Evolutionary conservation across 2,113 vertebrate genomes (phyloP), one percentile per base, ranked within the genome.

Genomic region (Aleadryas rufinucha): DNA sequence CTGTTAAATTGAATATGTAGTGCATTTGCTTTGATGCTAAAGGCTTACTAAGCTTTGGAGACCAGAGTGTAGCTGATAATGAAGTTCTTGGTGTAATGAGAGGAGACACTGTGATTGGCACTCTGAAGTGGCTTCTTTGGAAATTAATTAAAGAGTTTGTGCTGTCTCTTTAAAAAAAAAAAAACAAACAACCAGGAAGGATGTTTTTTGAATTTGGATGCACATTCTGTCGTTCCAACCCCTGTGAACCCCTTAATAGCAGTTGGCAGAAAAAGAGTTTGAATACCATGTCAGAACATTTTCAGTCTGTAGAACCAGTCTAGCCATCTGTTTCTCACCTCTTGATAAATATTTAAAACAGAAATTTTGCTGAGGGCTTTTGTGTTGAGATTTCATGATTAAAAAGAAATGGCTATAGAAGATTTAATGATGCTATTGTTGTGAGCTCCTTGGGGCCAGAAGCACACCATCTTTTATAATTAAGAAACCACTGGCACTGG

Each of bases 341-440:
- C 93, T 75, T 94, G 95, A 95, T 94, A 94, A 90, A 96, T 96
- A 95, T 95, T 97, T 94, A 96, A 93, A 93, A 60, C 47, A 93
- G 78, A 94, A 94, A 66, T 88, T 96, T 88, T 92, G 86, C 92
- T 96, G 64, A 84, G 76, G 90, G 95, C 90, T 88, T 95, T 93
- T 92, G 54, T 71, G 41, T 60, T 78, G 75, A 82, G 83, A 84
- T 94, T 78, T 90, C 76, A 53, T 78, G 35, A 86, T 93, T 91
- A 23, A 93, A 90, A 87, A 87, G 90, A 84, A 66, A 74, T 27
- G 22, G 21, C 66, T 84, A 1, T 47, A 30, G 83, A 88, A 90
- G 85, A 84, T 89, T 71, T 96, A 74, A 92, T 71, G 88, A 64
- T 94, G 60, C 47, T 52, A 44, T 63, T 95, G 78, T 83, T 91